Base-by-base conservation (phyloP, 2,797 vertebrate genomes). In the Eulemur mongoz region DNA sequence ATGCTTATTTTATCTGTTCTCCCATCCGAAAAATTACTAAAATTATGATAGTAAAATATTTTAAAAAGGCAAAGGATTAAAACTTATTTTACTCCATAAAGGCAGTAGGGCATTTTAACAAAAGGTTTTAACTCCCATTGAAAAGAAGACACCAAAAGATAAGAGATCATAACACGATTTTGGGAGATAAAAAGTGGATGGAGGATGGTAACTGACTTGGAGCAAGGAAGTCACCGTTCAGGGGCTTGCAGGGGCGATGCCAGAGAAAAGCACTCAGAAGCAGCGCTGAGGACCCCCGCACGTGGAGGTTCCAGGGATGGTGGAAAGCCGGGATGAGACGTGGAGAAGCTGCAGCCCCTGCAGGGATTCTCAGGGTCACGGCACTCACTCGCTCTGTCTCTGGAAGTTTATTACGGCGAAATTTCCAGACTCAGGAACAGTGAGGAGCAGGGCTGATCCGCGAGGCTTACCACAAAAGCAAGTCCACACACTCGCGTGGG, bases 1-100 rank as follows among this genome's bases (percentile, higher is more conserved):
- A 23, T 65, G 27, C 27, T 95, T 93, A 86, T 85, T 95, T 92
- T 72, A 78, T 83, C 54, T 40, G 78, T 7, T 85, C 7, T 61
- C 32, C 35, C 40, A 78, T 65, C 25, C 15, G 52, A 86, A 69
- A 96, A 50, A 1, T 25, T 38, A 63, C 50, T 67, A 73, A 79
- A 73, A 90, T 50, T 67, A 43, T 32, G 57, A 80, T 27, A 81
- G 38, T 72, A 89, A 23, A 81, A 40, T 79, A 90, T 73, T n/a
- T 90, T 40, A 35, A 73, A 80, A 84, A 93, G 40, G 22, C 54
- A 73, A 85, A 72, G 54, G 32, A 85, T 45, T 90, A 67, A 92
- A 59, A 78, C 38, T 38, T 35, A 61, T n/a, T 75, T 87, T 65
- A 57, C 61, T 78, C 30, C 35, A 35, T 13, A 73, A 23, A 35